Evolutionary conservation across 2,797 vertebrate species (phyloP).

Genomic region (Rousettus madagascariensis): DNA sequence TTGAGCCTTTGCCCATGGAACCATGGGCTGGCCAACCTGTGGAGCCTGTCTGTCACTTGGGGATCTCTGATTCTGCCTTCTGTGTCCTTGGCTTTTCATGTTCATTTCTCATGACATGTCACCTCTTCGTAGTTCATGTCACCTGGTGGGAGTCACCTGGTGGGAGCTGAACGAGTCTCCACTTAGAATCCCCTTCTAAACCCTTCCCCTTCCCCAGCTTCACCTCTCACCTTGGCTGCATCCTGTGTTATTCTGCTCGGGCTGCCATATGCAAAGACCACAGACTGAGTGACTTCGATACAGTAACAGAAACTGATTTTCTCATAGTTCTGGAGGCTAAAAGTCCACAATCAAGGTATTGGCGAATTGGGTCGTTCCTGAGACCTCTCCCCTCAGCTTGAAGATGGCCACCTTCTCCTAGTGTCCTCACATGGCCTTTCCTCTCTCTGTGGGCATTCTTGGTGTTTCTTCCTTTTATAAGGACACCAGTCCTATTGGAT

Average conservation of each 20-base stretch:
- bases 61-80: background rate
- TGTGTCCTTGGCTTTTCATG: background rate
- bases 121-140: background rate
- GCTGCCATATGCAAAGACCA: background rate
- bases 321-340: background rate
- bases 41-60: background rate
- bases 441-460: background rate
- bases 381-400: background rate
- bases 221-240: background rate
- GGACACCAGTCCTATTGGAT: background rate
- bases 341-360: background rate
- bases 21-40: too few species aligned
- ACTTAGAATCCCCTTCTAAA: background rate
- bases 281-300: background rate
- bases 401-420: accelerated
- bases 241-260: background rate
- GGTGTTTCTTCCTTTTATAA: background rate
- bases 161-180: background rate
- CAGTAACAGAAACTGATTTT: background rate
- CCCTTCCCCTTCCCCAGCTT: background rate
- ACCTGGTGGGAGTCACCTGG: background rate
- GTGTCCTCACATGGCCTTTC: background rate
- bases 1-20: background rate
- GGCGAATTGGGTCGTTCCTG: too few species aligned
- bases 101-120: background rate